phyloP scores from a whole-genome alignment of 2,113 vertebrate species.

The Entelurus aequoreus region DNA sequence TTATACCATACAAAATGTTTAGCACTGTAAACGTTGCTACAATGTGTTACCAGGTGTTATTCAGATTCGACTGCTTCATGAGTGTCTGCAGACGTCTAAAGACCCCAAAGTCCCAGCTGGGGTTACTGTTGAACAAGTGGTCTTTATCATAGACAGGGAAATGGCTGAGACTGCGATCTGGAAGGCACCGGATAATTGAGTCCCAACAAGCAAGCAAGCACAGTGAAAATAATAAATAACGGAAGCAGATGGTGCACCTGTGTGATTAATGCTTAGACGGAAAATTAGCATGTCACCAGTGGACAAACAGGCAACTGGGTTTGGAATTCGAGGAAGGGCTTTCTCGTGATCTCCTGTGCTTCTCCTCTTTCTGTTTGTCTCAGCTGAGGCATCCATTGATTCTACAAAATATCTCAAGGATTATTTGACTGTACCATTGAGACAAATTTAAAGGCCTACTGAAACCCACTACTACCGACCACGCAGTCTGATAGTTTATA shows the following conservation, averaged over 20 bases:
- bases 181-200: not conserved
- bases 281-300: conserved; percentile 82
- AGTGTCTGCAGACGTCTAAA: conserved; percentile 81
- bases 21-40: not conserved
- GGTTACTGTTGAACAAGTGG: conserved; percentile 88
- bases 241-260: conserved; percentile 61
- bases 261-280: conserved; percentile 77
- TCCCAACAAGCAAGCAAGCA: not conserved
- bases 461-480: too few relatives aligned
- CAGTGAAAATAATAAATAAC: not conserved
- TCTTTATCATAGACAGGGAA: conserved; percentile 89
- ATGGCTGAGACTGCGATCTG: conserved; percentile 81
- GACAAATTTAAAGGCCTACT: not conserved
- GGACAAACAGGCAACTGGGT: conserved; percentile 81
- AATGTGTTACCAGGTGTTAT: conserved; percentile 76
- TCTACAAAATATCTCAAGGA: conserved; percentile 24
- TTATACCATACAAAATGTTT: not conserved
- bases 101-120: conserved; percentile 85
- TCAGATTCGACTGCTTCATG: conserved; percentile 79
- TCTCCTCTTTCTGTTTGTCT: conserved; percentile 42
- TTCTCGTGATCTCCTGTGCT: conserved; percentile 12
- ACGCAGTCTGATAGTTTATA: too few relatives aligned
- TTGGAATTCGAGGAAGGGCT: conserved; percentile 74
- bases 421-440: not conserved
- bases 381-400: conserved; percentile 36